Base-by-base conservation (phyloP, 2,888 invertebrate species). In the Neoascia interrupta region DNA sequence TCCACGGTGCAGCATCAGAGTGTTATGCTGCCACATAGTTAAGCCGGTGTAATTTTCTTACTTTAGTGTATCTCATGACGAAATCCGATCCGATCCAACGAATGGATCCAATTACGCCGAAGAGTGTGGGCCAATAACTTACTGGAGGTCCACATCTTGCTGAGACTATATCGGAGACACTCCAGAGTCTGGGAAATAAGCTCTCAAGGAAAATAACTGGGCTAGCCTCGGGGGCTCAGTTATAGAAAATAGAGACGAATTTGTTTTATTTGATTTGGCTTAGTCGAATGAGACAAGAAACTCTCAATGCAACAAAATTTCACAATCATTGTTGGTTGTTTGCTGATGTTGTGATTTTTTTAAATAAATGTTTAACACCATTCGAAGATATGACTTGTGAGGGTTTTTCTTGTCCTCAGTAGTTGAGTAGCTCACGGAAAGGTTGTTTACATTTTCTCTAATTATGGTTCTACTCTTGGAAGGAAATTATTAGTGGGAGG, bases 41-140 rank as follows among this genome's bases (percentile, higher is more conserved):
- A 73, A 79, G 79, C 61, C 36, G 60, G 58, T 73, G 79, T 73
- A 79, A 79, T 66, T 73, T 73, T 31, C 23, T 45, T 43, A 28
- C 45, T 47, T 51, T 53, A 45, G 64, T 41, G 54, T 66, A 66
- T 73, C 66, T 68, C 21, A 66, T 79, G 73, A 56, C 31, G 66
- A 79, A 79, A 79, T 79, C 60, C 47, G 56, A 79, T 60, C 66
- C 64, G 56, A 79, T 60, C 66, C 64, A 73, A 79, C 61, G 79
- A 73, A 73, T 79, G 73, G 73, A 66, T 79, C 60, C 79, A 79
- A 79, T 79, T 73, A 79, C 54, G 66, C 10, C 34, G 51, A 26
- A 53, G 63, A 76, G 76, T 70, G 76, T 76, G 76, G 70, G 70
- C 76, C 64, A 76, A 70, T 26, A 70, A 58, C 45, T 76, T 58